Evolutionary conservation across 1,140 invertebrate genomes (phyloP), one percentile per base, ranked within the genome.

Genomic region (Cydia amplana): DNA sequence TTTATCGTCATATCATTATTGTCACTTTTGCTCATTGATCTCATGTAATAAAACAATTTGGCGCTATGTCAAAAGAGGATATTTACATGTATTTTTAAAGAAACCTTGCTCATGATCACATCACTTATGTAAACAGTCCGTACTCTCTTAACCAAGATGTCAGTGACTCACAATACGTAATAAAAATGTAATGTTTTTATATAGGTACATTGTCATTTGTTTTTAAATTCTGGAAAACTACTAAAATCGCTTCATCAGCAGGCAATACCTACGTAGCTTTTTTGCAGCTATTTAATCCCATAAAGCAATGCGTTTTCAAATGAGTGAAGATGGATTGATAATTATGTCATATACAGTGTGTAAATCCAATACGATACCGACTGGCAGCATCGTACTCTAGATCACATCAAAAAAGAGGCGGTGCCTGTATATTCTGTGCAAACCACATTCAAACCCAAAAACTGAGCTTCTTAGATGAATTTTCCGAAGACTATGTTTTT

Each of bases 21-120:
- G 55, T 60, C 20, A 60, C 20, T 23, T 23, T 20, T 70, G 36
- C 65, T 36, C 65, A 43, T 60, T 70, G 32, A 43, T 70, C 65
- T 18, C 10, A 36, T 36, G n/a, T 43, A 36, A 70, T 70, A 70
- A 70, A 70, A 70, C 65, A 40, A 70, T 70, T 70, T 78, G 51
- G 77, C 81, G 78, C 79, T 81, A 81, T 77, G 82, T 82, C 82
- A 83, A 85, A 83, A 80, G 64, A 23, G 28, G 60, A 79, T 80
- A 80, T 75, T 40, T 73, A 73, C 67, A 32, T 70, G 1, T 64
- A 25, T 70, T n/a, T 70, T 70, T 40, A 9, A 70, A 36, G 65
- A 36, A 36, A 40, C n/a, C n/a, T n/a, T 70, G 28, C 18, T 40
- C 65, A 70, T 60, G 16, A 60, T 60, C 55, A 60, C 55, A 60